Evolutionary conservation across 2,888 invertebrate genomes (phyloP).

Genomic region (Aleiodes testaceus): DNA sequence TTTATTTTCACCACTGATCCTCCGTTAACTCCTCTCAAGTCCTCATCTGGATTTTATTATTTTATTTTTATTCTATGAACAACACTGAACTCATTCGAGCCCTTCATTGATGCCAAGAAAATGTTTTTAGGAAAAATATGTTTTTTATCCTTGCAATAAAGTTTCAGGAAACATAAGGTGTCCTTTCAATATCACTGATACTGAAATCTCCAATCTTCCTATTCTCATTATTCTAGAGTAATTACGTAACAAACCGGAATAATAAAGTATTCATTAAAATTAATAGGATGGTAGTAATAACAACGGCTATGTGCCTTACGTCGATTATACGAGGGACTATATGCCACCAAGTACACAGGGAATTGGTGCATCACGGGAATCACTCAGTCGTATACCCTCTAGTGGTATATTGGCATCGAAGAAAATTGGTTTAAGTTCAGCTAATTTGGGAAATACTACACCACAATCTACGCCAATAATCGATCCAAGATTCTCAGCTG

Average conservation of each 20-base stretch:
- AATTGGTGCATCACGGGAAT: constrained; percentile 69
- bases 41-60: neutral
- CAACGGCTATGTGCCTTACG: constrained; percentile 91
- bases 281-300: constrained; percentile 85
- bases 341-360: constrained; percentile 83
- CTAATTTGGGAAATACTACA: constrained; percentile 65
- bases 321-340: constrained; percentile 91
- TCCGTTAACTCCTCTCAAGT: neutral
- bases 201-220: neutral
- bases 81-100: neutral
- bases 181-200: neutral
- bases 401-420: constrained; percentile 69
- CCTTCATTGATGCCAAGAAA: too few relatives aligned
- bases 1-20: neutral
- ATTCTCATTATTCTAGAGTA: neutral
- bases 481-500: constrained; percentile 90
- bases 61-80: too few relatives aligned
- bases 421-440: constrained; percentile 70
- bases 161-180: too few relatives aligned
- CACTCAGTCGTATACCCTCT: constrained; percentile 69
- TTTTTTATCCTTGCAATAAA: too few relatives aligned
- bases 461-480: constrained; percentile 74
- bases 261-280: constrained; percentile 40
- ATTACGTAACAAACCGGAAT: neutral
- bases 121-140: too few relatives aligned